A percentile compares a stretch with the other conserved stretches of the same genome.
Conservation (phyloP, 2,797 vertebrate genomes). For the Thripadectes ignobilis region DNA sequence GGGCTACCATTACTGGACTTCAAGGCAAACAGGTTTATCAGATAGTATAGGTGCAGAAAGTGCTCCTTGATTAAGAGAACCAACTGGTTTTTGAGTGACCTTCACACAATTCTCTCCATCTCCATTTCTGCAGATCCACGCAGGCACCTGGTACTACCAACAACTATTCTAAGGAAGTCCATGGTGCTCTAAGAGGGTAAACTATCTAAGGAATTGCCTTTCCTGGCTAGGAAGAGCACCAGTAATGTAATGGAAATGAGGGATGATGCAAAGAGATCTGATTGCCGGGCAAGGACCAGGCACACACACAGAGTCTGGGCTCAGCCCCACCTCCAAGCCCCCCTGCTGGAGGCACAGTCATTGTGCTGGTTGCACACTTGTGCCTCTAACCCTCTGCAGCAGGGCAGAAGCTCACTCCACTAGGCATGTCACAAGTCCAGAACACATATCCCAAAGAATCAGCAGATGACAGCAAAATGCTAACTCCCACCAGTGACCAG, state of each 20-base stretch:
- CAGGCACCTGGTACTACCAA: background rate
- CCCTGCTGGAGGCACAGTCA: background rate
- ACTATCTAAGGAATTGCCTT: background rate
- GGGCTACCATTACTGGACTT: background rate
- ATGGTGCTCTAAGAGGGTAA: background rate
- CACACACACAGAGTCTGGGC: background rate
- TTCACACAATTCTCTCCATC: background rate
- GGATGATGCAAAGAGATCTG: background rate
- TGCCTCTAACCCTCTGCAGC: background rate
- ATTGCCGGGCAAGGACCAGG: background rate
- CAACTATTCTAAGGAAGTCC: background rate
- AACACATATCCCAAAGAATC: background rate
- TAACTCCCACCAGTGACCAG: background rate
- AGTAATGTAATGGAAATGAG: fast-evolving
- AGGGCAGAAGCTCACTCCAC: background rate
- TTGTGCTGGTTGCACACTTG: fast-evolving
- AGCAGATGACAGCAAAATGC: background rate
- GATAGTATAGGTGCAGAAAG: background rate
- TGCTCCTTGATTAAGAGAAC: background rate
- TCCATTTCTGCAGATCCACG: background rate
- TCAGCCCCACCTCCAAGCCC: background rate
- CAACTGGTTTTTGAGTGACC: background rate
- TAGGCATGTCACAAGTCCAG: fast-evolving
- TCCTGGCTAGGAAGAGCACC: background rate
- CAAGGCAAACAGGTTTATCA: background rate